These are phyloP conservation scores for Cheumatopsyche charites DNA, from an alignment of 1,140 invertebrate species.

Conservation along the genomic window DNA sequence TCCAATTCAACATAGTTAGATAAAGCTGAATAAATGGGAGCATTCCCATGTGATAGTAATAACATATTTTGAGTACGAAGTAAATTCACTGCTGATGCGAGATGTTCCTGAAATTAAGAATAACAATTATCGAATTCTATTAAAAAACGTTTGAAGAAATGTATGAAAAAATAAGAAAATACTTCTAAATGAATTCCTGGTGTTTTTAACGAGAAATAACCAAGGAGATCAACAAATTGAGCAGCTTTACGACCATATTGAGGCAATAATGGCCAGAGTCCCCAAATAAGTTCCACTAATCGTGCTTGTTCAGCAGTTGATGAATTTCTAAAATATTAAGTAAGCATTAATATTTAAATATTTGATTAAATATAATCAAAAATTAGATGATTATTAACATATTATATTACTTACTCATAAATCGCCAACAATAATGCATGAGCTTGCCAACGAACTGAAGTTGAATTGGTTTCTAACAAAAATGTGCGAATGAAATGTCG, in stretches of 20 bases:
- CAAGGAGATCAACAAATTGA: constrained; percentile 95
- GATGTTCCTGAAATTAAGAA: constrained; percentile 69
- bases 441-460: constrained; percentile 92
- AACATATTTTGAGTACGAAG: constrained; percentile 87
- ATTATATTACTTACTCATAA: constrained; percentile 70
- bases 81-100: constrained; percentile 84
- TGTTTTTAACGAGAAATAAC: constrained; percentile 89
- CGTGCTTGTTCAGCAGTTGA: constrained; percentile 75
- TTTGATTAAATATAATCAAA: not conserved
- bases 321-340: constrained; percentile 67
- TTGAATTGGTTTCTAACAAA: constrained; percentile 91
- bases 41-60: constrained; percentile 90
- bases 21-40: constrained; percentile 88
- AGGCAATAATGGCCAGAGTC: constrained; percentile 88
- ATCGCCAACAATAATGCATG: constrained; percentile 87
- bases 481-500: constrained; percentile 87
- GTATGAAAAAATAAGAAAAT: constrained; percentile 14
- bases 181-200: constrained; percentile 65
- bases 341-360: not conserved
- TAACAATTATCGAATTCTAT: not conserved
- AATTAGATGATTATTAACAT: not conserved
- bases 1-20: constrained; percentile 93
- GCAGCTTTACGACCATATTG: constrained; percentile 91
- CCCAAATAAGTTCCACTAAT: constrained; percentile 86
- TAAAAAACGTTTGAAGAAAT: not conserved